Evolutionary conservation across 2,797 vertebrate genomes (phyloP).

Genomic region (Anabas testudineus): DNA sequence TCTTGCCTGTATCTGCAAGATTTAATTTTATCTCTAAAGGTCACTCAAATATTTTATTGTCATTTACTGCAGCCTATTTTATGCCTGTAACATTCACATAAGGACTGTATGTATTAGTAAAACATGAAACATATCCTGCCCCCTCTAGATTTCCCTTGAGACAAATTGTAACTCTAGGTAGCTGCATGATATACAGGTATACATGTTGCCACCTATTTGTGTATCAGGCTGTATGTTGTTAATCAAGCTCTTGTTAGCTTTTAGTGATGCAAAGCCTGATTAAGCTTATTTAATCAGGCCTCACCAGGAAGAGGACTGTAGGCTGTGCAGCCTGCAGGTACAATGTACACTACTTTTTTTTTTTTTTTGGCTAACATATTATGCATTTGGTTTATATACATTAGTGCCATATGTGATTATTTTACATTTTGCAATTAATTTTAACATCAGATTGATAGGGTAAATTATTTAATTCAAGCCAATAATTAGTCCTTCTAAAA

Average conservation of each 20-base stretch:
- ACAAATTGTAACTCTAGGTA: too few species aligned
- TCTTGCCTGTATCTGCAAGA: neutral
- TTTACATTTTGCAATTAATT: too few species aligned
- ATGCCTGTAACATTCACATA: neutral
- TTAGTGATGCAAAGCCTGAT: neutral
- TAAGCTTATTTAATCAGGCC: slow-evolving; percentile 1
- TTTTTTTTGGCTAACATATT: too few species aligned
- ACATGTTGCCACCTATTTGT: slow-evolving; percentile 3
- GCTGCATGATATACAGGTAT: neutral
- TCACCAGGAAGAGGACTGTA: slow-evolving; percentile 2
- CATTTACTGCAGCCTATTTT: neutral
- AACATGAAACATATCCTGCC: too few species aligned
- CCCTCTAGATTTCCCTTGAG: too few species aligned
- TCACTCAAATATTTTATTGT: neutral
- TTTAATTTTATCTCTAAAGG: neutral
- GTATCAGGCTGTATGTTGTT: neutral
- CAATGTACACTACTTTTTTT: too few species aligned
- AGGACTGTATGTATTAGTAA: too few species aligned
- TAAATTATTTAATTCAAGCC: too few species aligned
- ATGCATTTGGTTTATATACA: too few species aligned
- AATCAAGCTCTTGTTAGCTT: neutral
- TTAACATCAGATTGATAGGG: too few species aligned
- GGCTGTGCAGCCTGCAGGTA: slow-evolving; percentile 46
- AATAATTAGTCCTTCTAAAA: too few species aligned
- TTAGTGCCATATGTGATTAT: too few species aligned